A percentile compares a stretch with the other conserved stretches of the same genome.
Evolutionary conservation across 2,797 vertebrate species (phyloP).

Genomic region (Arnoldichthys spilopterus): DNA sequence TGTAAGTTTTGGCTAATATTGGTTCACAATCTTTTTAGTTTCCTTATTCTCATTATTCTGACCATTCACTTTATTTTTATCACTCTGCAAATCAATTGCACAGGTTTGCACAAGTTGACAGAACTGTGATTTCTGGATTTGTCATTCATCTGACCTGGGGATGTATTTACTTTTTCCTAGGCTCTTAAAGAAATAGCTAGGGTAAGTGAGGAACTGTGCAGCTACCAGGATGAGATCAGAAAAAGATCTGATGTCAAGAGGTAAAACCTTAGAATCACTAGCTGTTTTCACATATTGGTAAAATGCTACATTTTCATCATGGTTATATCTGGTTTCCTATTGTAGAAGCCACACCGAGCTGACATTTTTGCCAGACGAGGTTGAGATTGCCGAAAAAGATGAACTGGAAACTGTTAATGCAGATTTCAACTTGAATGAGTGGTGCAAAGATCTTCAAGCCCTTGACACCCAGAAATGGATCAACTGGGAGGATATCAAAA

Average conservation of each 20-base stretch:
- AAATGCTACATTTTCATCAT: slow-evolving; percentile 6
- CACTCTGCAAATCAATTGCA: not conserved
- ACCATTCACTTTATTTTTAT: slow-evolving; percentile 14
- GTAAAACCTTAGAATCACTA: slow-evolving; percentile 67
- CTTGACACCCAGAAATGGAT: slow-evolving; percentile 80
- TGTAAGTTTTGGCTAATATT: slow-evolving; percentile 79
- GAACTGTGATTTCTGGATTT: not conserved
- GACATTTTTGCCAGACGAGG: slow-evolving; percentile 70
- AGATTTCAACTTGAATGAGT: slow-evolving; percentile 68
- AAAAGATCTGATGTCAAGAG: slow-evolving; percentile 84
- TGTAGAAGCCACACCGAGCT: slow-evolving; percentile 68
- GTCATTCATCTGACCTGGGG: not conserved
- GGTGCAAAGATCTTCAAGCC: slow-evolving; percentile 74
- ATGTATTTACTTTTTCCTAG: slow-evolving; percentile 69
- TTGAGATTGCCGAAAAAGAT: slow-evolving; percentile 65
- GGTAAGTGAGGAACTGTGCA: slow-evolving; percentile 97
- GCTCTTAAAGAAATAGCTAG: slow-evolving; percentile 95
- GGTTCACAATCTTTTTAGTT: not conserved
- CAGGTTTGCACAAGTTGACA: not conserved
- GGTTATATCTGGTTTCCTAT: slow-evolving; percentile 27
- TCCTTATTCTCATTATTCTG: not conserved
- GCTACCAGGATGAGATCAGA: slow-evolving; percentile 93
- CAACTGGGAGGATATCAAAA: slow-evolving; percentile 65
- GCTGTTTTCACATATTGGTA: slow-evolving; percentile 5
- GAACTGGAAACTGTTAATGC: slow-evolving; percentile 66